Percentiles rank a stretch among this genome's conserved stretches.
Conservation (phyloP, 2,888 invertebrate species). For the Diachrysia chrysitis region DNA sequence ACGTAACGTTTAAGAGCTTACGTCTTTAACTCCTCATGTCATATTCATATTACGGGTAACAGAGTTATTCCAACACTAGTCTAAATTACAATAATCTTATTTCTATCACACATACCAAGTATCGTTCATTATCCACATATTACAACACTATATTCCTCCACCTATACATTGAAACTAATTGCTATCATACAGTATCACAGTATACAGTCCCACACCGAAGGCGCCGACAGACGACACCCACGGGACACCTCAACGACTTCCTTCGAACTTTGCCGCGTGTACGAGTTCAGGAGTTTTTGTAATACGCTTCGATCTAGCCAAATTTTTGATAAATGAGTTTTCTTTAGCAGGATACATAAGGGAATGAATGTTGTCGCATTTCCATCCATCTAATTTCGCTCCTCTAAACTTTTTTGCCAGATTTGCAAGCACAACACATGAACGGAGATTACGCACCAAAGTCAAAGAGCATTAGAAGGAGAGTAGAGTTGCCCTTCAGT, state of each 20-base stretch:
- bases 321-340: slow-evolving; percentile 16
- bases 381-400: background rate
- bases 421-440: too few relatives aligned
- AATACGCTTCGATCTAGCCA: slow-evolving; percentile 25
- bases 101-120: too few relatives aligned
- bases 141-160: background rate
- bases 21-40: too few relatives aligned
- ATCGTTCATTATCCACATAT: background rate
- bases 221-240: slow-evolving; percentile 75
- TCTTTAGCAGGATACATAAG: slow-evolving; percentile 7
- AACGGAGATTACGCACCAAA: too few relatives aligned
- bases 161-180: slow-evolving; percentile 28
- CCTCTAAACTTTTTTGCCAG: too few relatives aligned
- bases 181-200: slow-evolving; percentile 17
- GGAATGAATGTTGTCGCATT: background rate
- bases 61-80: too few relatives aligned
- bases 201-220: slow-evolving; percentile 34
- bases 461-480: too few relatives aligned
- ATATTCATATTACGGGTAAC: too few relatives aligned
- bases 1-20: too few relatives aligned
- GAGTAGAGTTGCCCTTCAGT: too few relatives aligned
- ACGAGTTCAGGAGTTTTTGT: slow-evolving; percentile 50
- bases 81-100: too few relatives aligned
- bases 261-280: slow-evolving; percentile 35
- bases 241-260: slow-evolving; percentile 66